Conservation (phyloP, 2,113 vertebrate species). For the Tetrax tetrax region DNA sequence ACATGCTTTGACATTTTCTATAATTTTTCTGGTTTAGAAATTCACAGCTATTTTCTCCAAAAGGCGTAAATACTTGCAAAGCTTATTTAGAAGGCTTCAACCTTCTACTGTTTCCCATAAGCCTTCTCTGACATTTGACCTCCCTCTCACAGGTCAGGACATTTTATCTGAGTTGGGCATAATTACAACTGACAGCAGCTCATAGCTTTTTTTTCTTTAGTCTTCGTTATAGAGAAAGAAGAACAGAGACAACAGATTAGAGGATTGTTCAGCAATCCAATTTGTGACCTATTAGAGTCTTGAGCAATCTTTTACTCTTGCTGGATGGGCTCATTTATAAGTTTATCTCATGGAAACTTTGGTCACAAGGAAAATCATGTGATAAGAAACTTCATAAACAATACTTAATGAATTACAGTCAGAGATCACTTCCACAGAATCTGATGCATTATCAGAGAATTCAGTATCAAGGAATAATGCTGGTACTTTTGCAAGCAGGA, state of each 20-base stretch:
- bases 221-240: slow-evolving; percentile 41
- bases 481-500: neutral
- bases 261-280: slow-evolving; percentile 52
- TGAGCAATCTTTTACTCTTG: neutral
- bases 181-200: slow-evolving; percentile 37
- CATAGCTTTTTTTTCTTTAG: neutral
- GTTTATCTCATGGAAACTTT: slow-evolving; percentile 22
- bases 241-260: slow-evolving; percentile 38
- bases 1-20: slow-evolving; percentile 1
- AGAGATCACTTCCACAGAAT: neutral
- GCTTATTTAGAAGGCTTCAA: slow-evolving; percentile 34
- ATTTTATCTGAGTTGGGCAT: slow-evolving; percentile 32
- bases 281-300: slow-evolving; percentile 52
- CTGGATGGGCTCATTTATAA: neutral
- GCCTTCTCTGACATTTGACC: slow-evolving; percentile 56
- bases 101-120: slow-evolving; percentile 42
- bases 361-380: neutral
- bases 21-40: slow-evolving; percentile 26
- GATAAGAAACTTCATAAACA: neutral
- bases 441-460: neutral
- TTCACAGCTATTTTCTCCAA: slow-evolving; percentile 26
- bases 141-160: slow-evolving; percentile 30
- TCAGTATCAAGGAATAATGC: neutral
- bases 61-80: slow-evolving; percentile 39
- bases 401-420: neutral